These are phyloP conservation scores for Pangasius djambal DNA, from an alignment of 2,797 vertebrate species.

Conservation along the genomic window DNA sequence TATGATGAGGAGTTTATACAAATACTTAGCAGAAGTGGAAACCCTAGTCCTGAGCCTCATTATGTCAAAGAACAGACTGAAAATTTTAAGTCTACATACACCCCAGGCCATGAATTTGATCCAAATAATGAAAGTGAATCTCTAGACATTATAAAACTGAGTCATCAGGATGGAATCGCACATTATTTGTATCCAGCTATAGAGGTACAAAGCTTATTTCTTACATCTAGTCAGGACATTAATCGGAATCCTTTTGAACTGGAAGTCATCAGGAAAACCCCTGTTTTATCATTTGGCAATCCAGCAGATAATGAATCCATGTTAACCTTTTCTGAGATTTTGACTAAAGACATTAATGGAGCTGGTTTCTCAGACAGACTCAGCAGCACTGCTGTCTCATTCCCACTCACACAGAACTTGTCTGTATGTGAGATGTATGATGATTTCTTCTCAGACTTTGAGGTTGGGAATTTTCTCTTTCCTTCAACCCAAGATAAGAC, in stretches of 20 bases:
- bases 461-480: conserved; percentile 56
- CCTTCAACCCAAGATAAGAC: conserved; percentile 55
- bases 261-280: conserved; percentile 35
- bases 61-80: conserved; percentile 46
- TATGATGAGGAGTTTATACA: conserved; percentile 74
- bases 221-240: conserved; percentile 33
- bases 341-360: conserved; percentile 60
- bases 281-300: conserved; percentile 56
- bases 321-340: conserved; percentile 63
- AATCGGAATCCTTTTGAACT: conserved; percentile 41
- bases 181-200: conserved; percentile 32
- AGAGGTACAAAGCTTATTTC: conserved; percentile 35
- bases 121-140: conserved; percentile 58
- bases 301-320: conserved; percentile 52
- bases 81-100: conserved; percentile 30
- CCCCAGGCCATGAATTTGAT: conserved; percentile 49
- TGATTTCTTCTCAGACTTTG: conserved; percentile 74
- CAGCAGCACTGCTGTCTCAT: conserved; percentile 24
- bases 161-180: conserved; percentile 47
- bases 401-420: conserved; percentile 59
- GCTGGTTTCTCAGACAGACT: conserved; percentile 36
- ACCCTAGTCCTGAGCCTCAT: conserved; percentile 62
- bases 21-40: conserved; percentile 59
- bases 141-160: conserved; percentile 46
- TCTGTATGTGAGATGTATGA: conserved; percentile 79